Base-by-base conservation (phyloP, 1,140 invertebrate genomes). In the Dryas iulia region DNA sequence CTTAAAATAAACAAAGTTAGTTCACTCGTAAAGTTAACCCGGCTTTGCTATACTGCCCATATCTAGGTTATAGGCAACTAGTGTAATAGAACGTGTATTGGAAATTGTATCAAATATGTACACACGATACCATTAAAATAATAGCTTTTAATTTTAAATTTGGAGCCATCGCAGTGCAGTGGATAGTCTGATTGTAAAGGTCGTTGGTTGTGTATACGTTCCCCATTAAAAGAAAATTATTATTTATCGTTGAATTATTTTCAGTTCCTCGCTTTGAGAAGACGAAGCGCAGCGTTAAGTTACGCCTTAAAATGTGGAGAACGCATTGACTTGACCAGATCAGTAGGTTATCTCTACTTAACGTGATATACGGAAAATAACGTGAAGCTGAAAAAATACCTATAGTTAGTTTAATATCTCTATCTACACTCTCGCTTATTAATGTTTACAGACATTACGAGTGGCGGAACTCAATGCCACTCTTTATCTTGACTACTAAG, bases 1-100 rank as follows among this genome's bases (percentile, higher is more conserved):
- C 60, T 69, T 64, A 59, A 59, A 69, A 59, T 69, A 69, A 69
- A 63, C 67, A 28, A 58, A 63, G 21, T 53, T 35, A 35, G 12
- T 47, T 64, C 60, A 31, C 35, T 67, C 63, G 57, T 66, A 59
- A 66, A 61, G 28, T 65, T 24, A 39, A 39, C 53, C 31, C 62
- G 31, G 63, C 63, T 59, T 59, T 59, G 62, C 10, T 47, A 10
- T 28, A 21, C 39, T 31, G 14, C n/a, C 11, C 12, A 4, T 61
- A 28, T 53, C 24, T 61, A 10, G n/a, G 39, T 52, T 61, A 52
- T 52, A 52, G 35, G 24, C 21, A 52, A 30, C 39, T 30, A 21
- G 25, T 61, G 26, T 60, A 60, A 47, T 39, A 14, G 23, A 60
- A 60, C 33, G 33, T 25, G 12, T 39, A 39, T 25, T 14, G 21